Evolutionary conservation across 2,888 invertebrate genomes (phyloP).

Genomic region (Epistrophe grossulariae): DNA sequence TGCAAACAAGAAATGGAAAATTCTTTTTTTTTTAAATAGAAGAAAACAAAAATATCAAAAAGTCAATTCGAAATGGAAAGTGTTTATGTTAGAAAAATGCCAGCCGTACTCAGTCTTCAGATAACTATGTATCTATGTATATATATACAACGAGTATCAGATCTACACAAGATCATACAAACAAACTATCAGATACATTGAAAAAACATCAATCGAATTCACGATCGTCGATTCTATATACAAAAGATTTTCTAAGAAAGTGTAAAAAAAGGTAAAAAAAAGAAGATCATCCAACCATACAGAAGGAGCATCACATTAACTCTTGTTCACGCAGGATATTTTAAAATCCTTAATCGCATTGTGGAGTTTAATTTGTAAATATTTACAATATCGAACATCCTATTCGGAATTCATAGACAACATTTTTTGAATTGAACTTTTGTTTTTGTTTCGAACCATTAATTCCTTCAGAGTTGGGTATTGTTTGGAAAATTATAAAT

Average conservation of each 20-base stretch:
- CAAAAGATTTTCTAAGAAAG: conserved; percentile 49
- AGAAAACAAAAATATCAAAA: conserved; percentile 9
- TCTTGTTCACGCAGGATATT: conserved; percentile 60
- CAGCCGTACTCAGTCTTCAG: conserved; percentile 47
- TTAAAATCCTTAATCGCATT: conserved; percentile 56
- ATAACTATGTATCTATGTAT: conserved; percentile 8
- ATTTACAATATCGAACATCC: conserved; percentile 42
- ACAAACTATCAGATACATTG: conserved; percentile 61
- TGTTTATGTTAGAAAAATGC: conserved; percentile 60
- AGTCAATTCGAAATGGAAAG: conserved; percentile 65
- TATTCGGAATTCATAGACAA: conserved; percentile 31
- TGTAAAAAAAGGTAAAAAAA: conserved; percentile 24
- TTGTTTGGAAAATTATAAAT: conserved; percentile 69
- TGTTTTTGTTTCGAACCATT: background rate
- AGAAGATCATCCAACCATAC: background rate
- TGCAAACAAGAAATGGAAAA: conserved; percentile 27
- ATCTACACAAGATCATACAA: conserved; percentile 52
- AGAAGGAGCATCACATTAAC: conserved; percentile 12
- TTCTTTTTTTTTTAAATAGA: background rate
- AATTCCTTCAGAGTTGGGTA: background rate
- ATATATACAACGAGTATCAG: background rate
- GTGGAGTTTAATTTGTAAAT: conserved; percentile 49
- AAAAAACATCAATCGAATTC: conserved; percentile 71
- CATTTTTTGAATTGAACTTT: conserved; percentile 52
- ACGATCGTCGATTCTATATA: conserved; percentile 61